phyloP scores from a whole-genome alignment of 2,113 vertebrate species.

The Sminthopsis crassicaudata region DNA sequence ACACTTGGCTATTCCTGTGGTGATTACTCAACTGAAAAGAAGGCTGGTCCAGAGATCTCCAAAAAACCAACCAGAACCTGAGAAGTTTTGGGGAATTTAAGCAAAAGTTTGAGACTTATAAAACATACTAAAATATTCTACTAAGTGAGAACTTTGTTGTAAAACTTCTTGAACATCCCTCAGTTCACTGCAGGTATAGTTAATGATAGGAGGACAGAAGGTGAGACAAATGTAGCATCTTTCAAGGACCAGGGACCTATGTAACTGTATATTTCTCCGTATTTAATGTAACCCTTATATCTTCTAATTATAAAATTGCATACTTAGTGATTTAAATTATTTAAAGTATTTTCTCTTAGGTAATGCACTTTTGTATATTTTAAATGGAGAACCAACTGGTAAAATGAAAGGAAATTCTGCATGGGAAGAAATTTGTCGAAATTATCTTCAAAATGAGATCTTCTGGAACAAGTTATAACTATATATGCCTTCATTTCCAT shows the following conservation, averaged over 20 bases:
- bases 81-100: background rate
- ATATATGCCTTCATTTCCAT: background rate
- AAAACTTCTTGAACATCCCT: background rate
- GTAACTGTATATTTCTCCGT: background rate
- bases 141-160: background rate
- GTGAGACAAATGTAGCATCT: background rate
- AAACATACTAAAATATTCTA: background rate
- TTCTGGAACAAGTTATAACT: background rate
- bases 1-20: too few relatives aligned
- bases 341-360: background rate
- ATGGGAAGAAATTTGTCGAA: background rate
- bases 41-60: too few relatives aligned
- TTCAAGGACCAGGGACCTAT: background rate
- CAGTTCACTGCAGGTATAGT: background rate
- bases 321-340: background rate
- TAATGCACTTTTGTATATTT: background rate
- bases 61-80: too few relatives aligned
- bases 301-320: background rate
- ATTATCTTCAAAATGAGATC: background rate
- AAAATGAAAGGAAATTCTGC: background rate
- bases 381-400: background rate
- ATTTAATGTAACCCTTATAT: background rate
- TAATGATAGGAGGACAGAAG: background rate
- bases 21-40: too few relatives aligned
- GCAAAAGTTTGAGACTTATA: background rate